Evolutionary conservation across 2,113 vertebrate species (phyloP), one percentile per base, ranked within the genome.

Genomic region (Tyrannus savana): DNA sequence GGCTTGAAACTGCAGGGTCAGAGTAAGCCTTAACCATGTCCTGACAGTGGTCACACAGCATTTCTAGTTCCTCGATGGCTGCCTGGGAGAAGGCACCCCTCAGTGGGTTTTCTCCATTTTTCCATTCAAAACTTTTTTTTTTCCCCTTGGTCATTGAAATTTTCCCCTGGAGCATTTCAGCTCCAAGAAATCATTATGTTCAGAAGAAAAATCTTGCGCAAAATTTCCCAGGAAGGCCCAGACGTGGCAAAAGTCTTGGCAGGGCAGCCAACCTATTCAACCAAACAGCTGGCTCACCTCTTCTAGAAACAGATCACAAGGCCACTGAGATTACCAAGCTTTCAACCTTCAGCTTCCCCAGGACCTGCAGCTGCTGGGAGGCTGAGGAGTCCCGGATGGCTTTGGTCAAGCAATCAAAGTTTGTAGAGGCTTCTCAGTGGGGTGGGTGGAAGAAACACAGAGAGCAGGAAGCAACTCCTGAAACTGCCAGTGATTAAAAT

Each of bases 401-500:
- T 64, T 44, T 63, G 87, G 78, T 80, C 89, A 82, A 62, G 50
- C 53, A 95, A 12, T 75, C 91, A 42, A 37, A 87, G 66, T 64
- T 69, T 76, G 16, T 39, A 66, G 74, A 88, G 60, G 42, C 60
- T 90, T 59, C 72, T 67, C 64, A 46, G 84, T 33, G 41, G 59
- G 81, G 73, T 0, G 30, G 8, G 66, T 44, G n/a, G 62, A 75
- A 95, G 75, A 85, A 89, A 60, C 66, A 81, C 15, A 74, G 80
- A 84, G 73, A 79, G 63, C 82, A 95, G 93, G 84, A 96, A 96
- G 80, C 67, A 52, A 91, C 78, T 90, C 78, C 71, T 5, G 25
- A 94, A 95, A 30, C 35, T 87, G 73, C 62, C 67, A 90, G 88
- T 87, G 92, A 94, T 95, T 93, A 91, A 86, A 92, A 90, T 62